phyloP scores from a whole-genome alignment of 1,140 invertebrate genomes.

The Proctacanthus coquilletti region DNA sequence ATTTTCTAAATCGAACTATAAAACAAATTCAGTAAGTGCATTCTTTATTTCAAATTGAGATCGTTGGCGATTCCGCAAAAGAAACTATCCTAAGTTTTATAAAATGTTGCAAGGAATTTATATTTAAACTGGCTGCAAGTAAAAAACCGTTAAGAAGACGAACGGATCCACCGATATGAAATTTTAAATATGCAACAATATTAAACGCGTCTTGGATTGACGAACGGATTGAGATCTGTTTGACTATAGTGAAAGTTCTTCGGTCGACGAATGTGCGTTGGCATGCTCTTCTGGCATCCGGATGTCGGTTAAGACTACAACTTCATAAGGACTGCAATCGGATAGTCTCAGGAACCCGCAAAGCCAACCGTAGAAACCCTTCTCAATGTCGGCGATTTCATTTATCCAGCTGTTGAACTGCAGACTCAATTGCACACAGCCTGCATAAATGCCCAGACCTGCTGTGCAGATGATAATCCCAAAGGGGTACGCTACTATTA shows the following conservation, averaged over 20 bases:
- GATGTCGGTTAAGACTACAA: slow-evolving; percentile 28
- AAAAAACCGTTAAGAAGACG: no score
- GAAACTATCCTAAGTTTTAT: no score
- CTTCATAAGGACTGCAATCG: slow-evolving; percentile 54
- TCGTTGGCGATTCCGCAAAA: no score
- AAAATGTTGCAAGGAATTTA: no score
- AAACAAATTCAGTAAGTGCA: no score
- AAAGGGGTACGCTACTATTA: slow-evolving; percentile 56
- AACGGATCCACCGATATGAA: no score
- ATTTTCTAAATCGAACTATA: no score
- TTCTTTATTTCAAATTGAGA: no score
- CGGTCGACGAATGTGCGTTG: slow-evolving; percentile 24
- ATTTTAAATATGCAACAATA: no score
- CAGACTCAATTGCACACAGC: slow-evolving; percentile 50
- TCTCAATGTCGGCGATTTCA: slow-evolving; percentile 57
- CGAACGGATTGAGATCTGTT: no score
- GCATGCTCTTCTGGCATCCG: slow-evolving; percentile 14
- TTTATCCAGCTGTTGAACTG: slow-evolving; percentile 49
- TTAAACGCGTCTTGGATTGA: no score
- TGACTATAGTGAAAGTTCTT: slow-evolving; percentile 25
- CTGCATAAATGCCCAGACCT: slow-evolving; percentile 48
- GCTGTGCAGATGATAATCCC: slow-evolving; percentile 48
- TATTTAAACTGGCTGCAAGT: no score
- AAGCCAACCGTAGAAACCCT: slow-evolving; percentile 65
- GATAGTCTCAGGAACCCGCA: slow-evolving; percentile 48